Conservation (phyloP, 2,888 invertebrate species). For the Euzetes globulus region DNA sequence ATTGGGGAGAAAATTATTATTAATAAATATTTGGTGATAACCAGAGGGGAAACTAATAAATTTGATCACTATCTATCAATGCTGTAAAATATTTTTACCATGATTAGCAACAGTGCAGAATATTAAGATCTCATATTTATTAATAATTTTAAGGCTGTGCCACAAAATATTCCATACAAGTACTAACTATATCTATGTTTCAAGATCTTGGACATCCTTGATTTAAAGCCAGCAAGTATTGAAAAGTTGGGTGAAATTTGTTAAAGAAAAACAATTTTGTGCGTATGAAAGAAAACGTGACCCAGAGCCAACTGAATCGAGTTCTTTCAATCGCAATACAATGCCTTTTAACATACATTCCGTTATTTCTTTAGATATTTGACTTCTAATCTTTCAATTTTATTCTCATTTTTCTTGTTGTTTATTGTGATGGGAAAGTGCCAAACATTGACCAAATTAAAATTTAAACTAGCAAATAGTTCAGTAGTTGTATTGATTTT, state of each 20-base stretch:
- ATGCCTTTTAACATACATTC: slow-evolving; percentile 13
- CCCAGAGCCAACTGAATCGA: neutral
- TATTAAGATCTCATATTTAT: no score
- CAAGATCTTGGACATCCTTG: neutral
- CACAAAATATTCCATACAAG: neutral
- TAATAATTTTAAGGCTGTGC: no score
- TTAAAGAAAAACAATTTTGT: neutral
- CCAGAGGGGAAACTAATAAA: no score
- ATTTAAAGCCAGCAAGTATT: no score
- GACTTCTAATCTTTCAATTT: neutral
- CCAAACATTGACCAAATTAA: neutral
- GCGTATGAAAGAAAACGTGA: no score
- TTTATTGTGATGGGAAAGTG: neutral
- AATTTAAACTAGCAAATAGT: neutral
- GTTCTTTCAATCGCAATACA: neutral
- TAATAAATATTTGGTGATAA: no score
- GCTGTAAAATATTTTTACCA: no score
- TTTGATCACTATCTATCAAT: no score
- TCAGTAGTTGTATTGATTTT: no score
- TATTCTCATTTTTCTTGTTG: neutral
- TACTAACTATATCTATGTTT: neutral
- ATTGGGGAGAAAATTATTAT: no score
- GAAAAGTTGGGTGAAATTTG: neutral
- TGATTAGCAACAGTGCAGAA: no score
- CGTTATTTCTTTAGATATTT: neutral